Base-by-base conservation (phyloP, 2,888 invertebrate species). In the Adela reaumurella region DNA sequence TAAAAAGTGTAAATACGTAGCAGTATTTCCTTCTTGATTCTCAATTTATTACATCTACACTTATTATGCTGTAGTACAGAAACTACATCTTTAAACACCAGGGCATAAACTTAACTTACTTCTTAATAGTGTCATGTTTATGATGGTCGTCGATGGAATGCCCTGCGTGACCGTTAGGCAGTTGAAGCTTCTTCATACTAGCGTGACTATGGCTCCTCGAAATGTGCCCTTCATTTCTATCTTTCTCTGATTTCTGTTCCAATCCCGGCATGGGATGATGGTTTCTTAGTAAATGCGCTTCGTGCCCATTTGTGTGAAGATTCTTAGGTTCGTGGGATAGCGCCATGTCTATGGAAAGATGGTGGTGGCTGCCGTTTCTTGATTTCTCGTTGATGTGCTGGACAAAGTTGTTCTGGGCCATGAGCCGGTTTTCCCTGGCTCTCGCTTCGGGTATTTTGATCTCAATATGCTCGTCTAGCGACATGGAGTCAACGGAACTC, bases 401-500 rank as follows among this genome's bases (percentile, higher is more conserved):
- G 2, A 77, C 65, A 56, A 77, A 78, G 55, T 78, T 77, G 54
- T 64, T 77, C 50, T 78, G 72, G 0, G 78, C 78, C 71, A 81
- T 72, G 1, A 76, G 61, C 19, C 80, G 62, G 60, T 80, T 80
- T 52, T 80, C 80, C 52, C 72, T 61, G n/a, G 62, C 78, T 55
- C 79, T 65, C 1, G 78, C 60, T 57, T 70, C 82, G 55, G 62
- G 88, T 72, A 70, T 81, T 55, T 81, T 81, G 58, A 83, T 83
- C 58, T 83, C 82, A 29, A 84, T 83, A 58, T 84, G 84, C 51
- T 83, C 82, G 56, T 81, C 81, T 50, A 77, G 61, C 1, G 84
- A 85, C 60, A 84, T 81, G 48, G 84, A 84, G 56, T 85, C 85
- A 46, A 85, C 78, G 44, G 85, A 86, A 57, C 84, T 85, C 51